Base-by-base conservation (phyloP, 2,797 vertebrate genomes). In the Vireo griseus region DNA sequence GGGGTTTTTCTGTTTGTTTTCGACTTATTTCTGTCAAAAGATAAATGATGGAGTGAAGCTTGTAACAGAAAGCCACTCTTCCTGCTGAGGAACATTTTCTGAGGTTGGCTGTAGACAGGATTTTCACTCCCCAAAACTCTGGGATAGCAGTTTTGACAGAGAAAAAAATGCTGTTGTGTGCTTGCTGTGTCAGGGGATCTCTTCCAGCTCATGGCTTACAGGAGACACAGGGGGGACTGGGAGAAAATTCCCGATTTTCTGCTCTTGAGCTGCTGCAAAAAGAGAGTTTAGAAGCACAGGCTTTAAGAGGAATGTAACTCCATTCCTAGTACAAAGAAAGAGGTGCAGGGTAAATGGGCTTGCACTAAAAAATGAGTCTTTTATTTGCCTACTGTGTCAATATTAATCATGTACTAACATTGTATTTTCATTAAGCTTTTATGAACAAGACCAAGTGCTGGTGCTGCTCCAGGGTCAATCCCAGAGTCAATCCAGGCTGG, bases 261-360 rank as follows among this genome's bases (percentile, higher is more conserved):
- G 6, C 9, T 81, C 16, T 31, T 51, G 16, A 51, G 39, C 13
- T 39, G 21, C 10, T 33, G 19, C 13, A 33, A 57, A 76, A 88
- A 47, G 5, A 33, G 3, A 0, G 35, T 33, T 16, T 47, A 18
- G 47, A 48, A 76, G 66, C 6, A 62, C 6, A 24, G 13, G 14
- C 51, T 24, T 79, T 52, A 50, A 73, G 28, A 55, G 16, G 29
- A 63, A 37, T 25, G 5, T 48, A 31, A 11, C 12, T 68, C 6
- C 11, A 47, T 29, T 62, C 13, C 13, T 37, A 57, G 9, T 6
- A 20, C 3, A 12, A 58, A 37, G 16, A 26, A 21, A 33, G 5
- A 47, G 5, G 2, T 1, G 16, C 10, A 7, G 15, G 7, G 6
- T 10, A 28, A 45, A n/a, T 8, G 26, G 0, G 1, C 4, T 57